Base-by-base conservation (phyloP, 2,888 invertebrate species). In the Dynastes maya region DNA sequence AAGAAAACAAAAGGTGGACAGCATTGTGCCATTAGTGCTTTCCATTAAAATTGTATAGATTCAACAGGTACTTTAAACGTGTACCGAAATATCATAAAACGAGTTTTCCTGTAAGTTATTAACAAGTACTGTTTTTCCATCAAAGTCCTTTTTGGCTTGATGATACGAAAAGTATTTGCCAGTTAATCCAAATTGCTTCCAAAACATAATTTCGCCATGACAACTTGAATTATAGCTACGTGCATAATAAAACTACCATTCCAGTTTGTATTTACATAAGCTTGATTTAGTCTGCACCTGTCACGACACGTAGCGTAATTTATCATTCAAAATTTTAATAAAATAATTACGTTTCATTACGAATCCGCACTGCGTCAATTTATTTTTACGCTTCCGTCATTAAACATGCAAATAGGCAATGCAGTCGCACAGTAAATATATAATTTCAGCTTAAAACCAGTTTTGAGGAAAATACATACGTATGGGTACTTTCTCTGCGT, bases 271-370 rank as follows among this genome's bases (percentile, higher is more conserved):
- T 63, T 63, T 63, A 29, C 63, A 63, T 29, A 63, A 13, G 63
- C 29, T 51, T 51, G 29, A 68, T 68, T 51, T 32, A 68, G 49
- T 51, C 40, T 32, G 22, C 32, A 68, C 27, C 51, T 51, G 49
- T 49, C 32, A 68, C 68, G 68, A 22, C 13, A 51, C 49, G 40
- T 11, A 51, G 11, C n/a, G 51, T 13, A 68, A 68, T 68, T 68
- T 53, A 68, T 68, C 68, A 68, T 51, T 68, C 27, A 49, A 68
- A 51, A 68, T 68, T 68, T 68, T 68, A 68, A 68, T 51, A 29
- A 29, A 51, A 68, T 49, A 67, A 67, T 49, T 67, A 67, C 49
- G 49, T 49, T 45, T 45, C 22, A 49, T 68, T 68, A 37, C 51
- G 29, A 51, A 29, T 68, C 40, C 13, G 49, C 32, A 68, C 27